Evolutionary conservation across 2,797 vertebrate genomes (phyloP), one percentile per base, ranked within the genome.

Genomic region (Pantherophis vulpinus): DNA sequence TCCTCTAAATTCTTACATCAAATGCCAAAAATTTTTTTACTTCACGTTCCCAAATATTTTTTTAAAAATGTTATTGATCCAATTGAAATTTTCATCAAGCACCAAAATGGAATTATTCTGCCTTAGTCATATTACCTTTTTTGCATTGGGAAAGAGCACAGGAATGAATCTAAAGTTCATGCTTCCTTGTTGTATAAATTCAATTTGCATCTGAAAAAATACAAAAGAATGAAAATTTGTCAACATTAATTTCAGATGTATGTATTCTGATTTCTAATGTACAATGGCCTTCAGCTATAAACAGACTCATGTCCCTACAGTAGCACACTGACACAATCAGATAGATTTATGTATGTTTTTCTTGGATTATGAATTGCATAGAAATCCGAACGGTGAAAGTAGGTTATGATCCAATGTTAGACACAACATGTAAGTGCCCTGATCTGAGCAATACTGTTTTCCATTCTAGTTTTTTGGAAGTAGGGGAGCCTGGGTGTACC

Each of bases 111-210:
- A 58, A 27, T 94, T 94, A 93, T 93, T 47, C 89, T 37, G 79
- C 51, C 13, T 29, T 9, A 61, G 7, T 56, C 2, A 5, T 29
- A 55, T 98, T 97, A 99, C 99, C 98, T 98, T 98, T 88, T 95
- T 98, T 79, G 99, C 99, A 66, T 97, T 98, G 88, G 99, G 98
- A 93, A 99, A 99, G 95, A 99, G 97, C 92, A 99, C 99, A 10
- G 99, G 99, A 58, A 99, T 98, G 95, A 99, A 98, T 97, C 99
- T 98, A 97, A 99, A 99, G 96, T 99, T 99, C 97, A 99, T 98
- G 94, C 99, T 99, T 97, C 98, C 98, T 98, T 99, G 99, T 94
- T 99, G 98, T 97, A 99, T 99, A 97, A 98, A 99, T 96, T 99
- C 99, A 14, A 99, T 98, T 96, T 99, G 99, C 98, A 99, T 98